These are phyloP conservation scores for Madoqua kirkii DNA, from an alignment of 2,113 vertebrate species.

Conservation along the genomic window DNA sequence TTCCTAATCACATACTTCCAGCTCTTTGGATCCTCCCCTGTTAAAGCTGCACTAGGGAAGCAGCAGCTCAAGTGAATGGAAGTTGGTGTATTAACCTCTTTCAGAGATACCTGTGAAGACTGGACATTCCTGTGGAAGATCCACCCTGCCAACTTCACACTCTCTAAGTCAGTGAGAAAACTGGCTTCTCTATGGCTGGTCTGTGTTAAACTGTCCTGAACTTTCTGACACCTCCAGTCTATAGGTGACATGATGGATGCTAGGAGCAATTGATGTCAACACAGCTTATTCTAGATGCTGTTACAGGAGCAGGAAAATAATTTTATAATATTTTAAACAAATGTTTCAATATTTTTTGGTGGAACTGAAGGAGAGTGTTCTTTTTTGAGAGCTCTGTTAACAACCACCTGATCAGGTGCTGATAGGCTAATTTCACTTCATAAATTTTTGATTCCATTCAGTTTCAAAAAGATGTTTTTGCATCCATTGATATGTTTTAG, in stretches of 20 bases:
- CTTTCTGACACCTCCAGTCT: background rate
- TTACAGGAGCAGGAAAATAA: background rate
- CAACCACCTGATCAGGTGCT: background rate
- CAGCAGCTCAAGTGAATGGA: background rate
- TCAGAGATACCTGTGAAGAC: background rate
- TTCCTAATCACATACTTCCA: background rate
- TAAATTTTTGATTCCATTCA: background rate
- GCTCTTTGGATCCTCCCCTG: background rate
- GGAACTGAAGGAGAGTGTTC: background rate
- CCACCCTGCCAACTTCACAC: background rate
- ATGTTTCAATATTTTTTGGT: background rate
- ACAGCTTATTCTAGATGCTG: background rate
- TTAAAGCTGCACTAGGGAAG: background rate
- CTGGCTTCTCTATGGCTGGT: background rate
- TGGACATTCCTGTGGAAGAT: background rate
- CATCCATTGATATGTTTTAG: background rate
- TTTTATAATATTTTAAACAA: background rate
- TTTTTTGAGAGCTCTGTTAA: background rate
- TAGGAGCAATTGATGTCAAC: background rate
- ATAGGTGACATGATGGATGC: background rate
- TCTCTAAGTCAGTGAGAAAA: background rate
- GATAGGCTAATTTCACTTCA: background rate
- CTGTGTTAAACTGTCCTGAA: accelerated
- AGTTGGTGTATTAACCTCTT: background rate
- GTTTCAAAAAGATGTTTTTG: background rate